A percentile compares a stretch with the other conserved stretches of the same genome.
Evolutionary conservation across 2,113 vertebrate genomes (phyloP).

Genomic region (Tonatia bakeri): DNA sequence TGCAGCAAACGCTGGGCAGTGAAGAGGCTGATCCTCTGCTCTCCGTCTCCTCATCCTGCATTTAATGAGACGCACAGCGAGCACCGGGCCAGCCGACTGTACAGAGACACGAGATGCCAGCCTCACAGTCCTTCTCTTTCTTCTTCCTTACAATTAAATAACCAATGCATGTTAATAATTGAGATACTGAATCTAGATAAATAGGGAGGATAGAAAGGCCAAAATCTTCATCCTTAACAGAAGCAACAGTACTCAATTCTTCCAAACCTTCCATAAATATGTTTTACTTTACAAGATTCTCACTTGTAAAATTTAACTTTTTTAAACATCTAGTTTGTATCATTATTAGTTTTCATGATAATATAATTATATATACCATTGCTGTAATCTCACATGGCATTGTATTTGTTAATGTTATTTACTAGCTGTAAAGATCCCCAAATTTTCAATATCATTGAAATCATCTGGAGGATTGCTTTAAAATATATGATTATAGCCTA

Average conservation of each 20-base stretch:
- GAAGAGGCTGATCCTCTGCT: not conserved
- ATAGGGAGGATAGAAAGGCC: not conserved
- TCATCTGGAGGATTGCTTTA: not conserved
- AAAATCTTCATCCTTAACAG: not conserved
- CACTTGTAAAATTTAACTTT: not conserved
- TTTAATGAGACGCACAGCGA: not conserved
- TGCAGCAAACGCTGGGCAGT: not conserved
- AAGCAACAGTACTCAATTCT: not conserved
- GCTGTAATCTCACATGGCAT: not conserved
- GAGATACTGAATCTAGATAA: not conserved
- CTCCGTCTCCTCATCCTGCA: not conserved
- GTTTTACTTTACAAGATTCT: not conserved
- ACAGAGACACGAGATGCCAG: fast-evolving
- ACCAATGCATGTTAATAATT: not conserved
- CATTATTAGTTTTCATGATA: not conserved
- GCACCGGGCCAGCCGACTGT: not conserved
- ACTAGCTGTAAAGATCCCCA: not conserved
- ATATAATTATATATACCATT: not conserved
- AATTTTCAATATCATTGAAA: not conserved
- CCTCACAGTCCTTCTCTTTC: fast-evolving
- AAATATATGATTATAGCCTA: not conserved
- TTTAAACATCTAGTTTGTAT: not conserved
- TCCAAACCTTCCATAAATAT: not conserved
- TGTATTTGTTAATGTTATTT: slow-evolving; percentile 19
- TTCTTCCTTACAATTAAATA: not conserved